Conservation (phyloP, 2,797 vertebrate species). For the Falco rusticolus region DNA sequence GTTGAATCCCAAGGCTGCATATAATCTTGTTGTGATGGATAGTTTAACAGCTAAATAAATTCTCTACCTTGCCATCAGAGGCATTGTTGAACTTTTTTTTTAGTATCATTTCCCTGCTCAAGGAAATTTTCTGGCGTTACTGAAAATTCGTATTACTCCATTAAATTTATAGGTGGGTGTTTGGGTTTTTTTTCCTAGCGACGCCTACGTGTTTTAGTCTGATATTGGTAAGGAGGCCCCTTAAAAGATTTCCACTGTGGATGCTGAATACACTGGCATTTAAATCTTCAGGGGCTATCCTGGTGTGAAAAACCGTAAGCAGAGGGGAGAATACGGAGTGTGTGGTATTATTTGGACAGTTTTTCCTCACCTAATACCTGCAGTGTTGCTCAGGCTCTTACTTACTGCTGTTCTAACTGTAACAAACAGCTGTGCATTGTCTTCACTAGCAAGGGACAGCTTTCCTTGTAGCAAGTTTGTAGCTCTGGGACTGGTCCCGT, state of each 20-base stretch:
- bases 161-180: neutral
- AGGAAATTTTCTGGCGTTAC: neutral
- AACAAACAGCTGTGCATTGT: fast-evolving
- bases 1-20: neutral
- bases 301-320: neutral
- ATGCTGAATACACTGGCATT: neutral
- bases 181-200: neutral
- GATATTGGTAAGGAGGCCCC: neutral
- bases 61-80: neutral
- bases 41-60: neutral
- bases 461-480: neutral
- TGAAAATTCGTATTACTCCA: neutral
- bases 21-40: neutral
- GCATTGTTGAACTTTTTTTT: neutral
- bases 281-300: neutral
- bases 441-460: neutral
- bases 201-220: neutral
- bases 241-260: neutral
- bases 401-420: neutral
- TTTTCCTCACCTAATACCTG: neutral
- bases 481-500: neutral
- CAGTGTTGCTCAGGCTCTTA: neutral
- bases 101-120: neutral
- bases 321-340: neutral
- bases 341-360: neutral